Conservation (phyloP, 2,797 vertebrate genomes). For the Tachyglossus aculeatus region DNA sequence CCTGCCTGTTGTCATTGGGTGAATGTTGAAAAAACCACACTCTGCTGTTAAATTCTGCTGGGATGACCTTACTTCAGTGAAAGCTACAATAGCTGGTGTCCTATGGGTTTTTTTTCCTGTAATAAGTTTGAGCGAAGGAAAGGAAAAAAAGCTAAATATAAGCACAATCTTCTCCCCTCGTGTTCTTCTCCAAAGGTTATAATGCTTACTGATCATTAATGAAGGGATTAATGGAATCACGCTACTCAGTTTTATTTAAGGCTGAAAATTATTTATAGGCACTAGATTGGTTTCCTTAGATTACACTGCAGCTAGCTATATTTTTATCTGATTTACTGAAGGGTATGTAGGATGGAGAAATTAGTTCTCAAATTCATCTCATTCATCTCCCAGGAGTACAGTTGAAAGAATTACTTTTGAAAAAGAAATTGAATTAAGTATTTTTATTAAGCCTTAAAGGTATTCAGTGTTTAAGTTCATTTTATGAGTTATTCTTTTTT, state of each 20-base stretch:
- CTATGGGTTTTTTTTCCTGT: background rate
- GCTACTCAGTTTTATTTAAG: background rate
- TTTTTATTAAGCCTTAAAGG: background rate
- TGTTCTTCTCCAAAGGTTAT: background rate
- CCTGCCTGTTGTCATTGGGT: accelerated
- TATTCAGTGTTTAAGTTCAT: background rate
- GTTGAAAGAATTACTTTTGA: background rate
- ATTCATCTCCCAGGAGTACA: background rate
- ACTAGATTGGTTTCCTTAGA: background rate
- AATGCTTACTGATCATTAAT: background rate
- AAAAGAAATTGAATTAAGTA: background rate
- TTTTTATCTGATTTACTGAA: background rate
- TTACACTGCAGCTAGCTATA: background rate
- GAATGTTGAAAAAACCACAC: background rate
- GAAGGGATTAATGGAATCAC: background rate
- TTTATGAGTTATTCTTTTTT: background rate
- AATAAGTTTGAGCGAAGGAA: background rate
- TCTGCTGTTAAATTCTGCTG: background rate
- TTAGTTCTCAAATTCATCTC: background rate
- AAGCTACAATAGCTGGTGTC: background rate
- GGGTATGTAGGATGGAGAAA: background rate
- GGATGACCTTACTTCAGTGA: background rate
- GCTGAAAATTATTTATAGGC: slow-evolving; percentile 15
- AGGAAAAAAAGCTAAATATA: background rate
- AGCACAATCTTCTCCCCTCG: background rate